phyloP scores from a whole-genome alignment of 2,797 vertebrate genomes.

The Oreochromis mossambicus region DNA sequence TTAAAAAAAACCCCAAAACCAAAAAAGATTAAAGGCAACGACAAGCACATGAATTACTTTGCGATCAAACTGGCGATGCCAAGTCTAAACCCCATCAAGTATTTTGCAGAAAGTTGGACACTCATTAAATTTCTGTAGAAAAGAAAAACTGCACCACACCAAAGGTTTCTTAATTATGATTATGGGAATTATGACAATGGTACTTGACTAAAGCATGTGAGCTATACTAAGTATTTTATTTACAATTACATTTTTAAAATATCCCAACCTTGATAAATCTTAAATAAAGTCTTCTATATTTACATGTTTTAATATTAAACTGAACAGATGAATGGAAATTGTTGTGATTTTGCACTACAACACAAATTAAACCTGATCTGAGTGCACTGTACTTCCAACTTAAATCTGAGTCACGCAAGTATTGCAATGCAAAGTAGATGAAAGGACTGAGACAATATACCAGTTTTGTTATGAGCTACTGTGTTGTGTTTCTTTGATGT shows the following conservation, averaged over 20 bases:
- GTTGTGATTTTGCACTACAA: not conserved
- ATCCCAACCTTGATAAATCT: not conserved
- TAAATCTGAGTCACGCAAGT: conserved; percentile 23
- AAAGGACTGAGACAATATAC: conserved; percentile 35
- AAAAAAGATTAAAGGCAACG: not conserved
- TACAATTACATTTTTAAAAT: not conserved
- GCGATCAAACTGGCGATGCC: not conserved
- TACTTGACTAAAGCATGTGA: not conserved
- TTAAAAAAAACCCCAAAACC: rapidly evolving
- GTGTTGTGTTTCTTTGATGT: conserved; percentile 26
- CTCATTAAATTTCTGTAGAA: not conserved
- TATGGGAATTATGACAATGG: not conserved
- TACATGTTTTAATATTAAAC: not conserved
- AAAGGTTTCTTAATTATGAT: not conserved
- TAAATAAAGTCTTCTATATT: not conserved
- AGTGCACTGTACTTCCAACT: not conserved
- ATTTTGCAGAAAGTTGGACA: not conserved
- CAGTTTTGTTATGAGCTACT: conserved; percentile 44
- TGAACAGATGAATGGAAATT: not conserved
- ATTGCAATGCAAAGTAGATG: conserved; percentile 6
- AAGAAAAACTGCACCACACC: not conserved
- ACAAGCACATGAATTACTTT: not conserved
- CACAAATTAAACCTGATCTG: conserved; percentile 29
- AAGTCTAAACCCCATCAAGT: not conserved
- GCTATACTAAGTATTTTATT: not conserved